Evolutionary conservation across 2,888 invertebrate species (phyloP).

Genomic region (Hydroisotoma schaefferi): DNA sequence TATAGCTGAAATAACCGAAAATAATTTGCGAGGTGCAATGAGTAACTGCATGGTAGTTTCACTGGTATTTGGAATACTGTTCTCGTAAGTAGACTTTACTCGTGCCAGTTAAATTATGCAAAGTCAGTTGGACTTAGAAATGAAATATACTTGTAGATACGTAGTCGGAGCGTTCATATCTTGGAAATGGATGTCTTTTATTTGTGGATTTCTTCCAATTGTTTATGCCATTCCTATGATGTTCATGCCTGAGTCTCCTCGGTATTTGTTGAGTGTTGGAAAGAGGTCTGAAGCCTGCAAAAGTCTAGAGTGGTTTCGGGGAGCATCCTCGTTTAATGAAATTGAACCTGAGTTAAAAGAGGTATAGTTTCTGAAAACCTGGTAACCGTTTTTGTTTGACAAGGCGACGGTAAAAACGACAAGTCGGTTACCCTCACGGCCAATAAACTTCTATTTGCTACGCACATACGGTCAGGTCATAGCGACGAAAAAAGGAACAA

Average conservation of each 20-base stretch:
- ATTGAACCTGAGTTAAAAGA: conserved; percentile 63
- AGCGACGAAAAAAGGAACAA: no score
- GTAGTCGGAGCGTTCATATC: conserved; percentile 64
- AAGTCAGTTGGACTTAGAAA: neutral
- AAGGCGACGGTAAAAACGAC: no score
- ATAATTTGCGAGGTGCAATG: conserved; percentile 73
- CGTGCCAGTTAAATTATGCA: neutral
- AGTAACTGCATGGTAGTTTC: conserved; percentile 84
- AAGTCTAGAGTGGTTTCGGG: conserved; percentile 71
- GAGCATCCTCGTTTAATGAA: conserved; percentile 61
- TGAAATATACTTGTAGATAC: conserved; percentile 60
- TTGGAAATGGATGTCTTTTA: conserved; percentile 62
- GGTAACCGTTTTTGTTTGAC: neutral
- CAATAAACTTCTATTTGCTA: no score
- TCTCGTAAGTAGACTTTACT: conserved; percentile 24
- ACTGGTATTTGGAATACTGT: conserved; percentile 53
- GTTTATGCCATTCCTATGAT: conserved; percentile 68
- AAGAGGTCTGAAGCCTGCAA: conserved; percentile 62
- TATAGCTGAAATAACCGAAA: conserved; percentile 79
- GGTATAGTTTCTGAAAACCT: conserved; percentile 50
- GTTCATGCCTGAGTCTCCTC: conserved; percentile 73
- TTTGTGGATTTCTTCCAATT: conserved; percentile 66
- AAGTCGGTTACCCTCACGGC: no score
- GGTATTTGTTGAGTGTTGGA: conserved; percentile 63
- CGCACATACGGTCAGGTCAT: no score